A percentile compares a stretch with the other conserved stretches of the same genome.
Evolutionary conservation across 2,888 invertebrate species (phyloP).

Genomic region (Nineta flava): DNA sequence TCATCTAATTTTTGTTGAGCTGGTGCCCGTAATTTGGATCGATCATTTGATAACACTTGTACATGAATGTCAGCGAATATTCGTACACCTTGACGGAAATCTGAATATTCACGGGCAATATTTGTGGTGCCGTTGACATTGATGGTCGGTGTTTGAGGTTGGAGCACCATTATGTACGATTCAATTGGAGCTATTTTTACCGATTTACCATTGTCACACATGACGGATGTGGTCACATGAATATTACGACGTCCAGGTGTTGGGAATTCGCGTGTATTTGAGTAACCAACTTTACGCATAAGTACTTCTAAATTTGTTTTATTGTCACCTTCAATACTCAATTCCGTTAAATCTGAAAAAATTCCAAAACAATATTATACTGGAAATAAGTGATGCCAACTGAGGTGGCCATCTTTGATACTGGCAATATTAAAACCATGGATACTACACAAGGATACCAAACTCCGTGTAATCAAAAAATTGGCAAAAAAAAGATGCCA

Average conservation of each 20-base stretch:
- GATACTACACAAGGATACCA: too few relatives aligned
- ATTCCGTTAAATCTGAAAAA: slow-evolving; percentile 57
- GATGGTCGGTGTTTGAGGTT: slow-evolving; percentile 72
- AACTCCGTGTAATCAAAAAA: too few relatives aligned
- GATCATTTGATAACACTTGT: slow-evolving; percentile 31
- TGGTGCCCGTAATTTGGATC: slow-evolving; percentile 8
- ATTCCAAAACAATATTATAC: slow-evolving; percentile 10
- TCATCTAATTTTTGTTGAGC: slow-evolving; percentile 65
- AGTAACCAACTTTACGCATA: slow-evolving; percentile 76
- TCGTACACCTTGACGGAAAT: slow-evolving; percentile 71
- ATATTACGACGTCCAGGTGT: slow-evolving; percentile 89
- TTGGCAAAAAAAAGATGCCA: too few relatives aligned
- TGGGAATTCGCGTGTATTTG: slow-evolving; percentile 80
- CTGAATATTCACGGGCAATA: slow-evolving; percentile 70
- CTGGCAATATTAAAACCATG: too few relatives aligned
- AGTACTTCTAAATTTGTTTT: slow-evolving; percentile 78
- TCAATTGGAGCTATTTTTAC: slow-evolving; percentile 61
- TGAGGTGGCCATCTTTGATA: too few relatives aligned
- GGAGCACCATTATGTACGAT: slow-evolving; percentile 75
- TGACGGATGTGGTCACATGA: slow-evolving; percentile 63
- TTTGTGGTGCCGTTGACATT: slow-evolving; percentile 67
- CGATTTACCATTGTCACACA: slow-evolving; percentile 60
- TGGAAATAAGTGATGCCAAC: too few relatives aligned
- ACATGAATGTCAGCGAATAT: slow-evolving; percentile 80
- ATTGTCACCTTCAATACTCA: slow-evolving; percentile 83